A percentile compares a stretch with the other conserved stretches of the same genome.
These are phyloP conservation scores for Cabera pusaria DNA, from an alignment of 2,888 invertebrate species.

Conservation along the genomic window DNA sequence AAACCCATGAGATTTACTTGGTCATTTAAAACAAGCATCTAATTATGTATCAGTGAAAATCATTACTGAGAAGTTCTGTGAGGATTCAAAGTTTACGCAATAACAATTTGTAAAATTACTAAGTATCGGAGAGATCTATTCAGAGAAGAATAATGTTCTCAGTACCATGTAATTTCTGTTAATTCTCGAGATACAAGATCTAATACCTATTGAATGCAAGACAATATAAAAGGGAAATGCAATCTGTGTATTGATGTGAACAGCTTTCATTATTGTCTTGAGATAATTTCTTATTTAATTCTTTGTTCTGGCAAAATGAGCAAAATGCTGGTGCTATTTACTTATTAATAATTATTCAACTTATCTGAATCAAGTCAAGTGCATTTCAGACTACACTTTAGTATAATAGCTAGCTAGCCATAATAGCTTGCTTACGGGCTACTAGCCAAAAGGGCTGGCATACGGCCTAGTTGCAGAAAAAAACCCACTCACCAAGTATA, in stretches of 20 bases:
- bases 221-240: conserved; percentile 25
- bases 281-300: conserved; percentile 1
- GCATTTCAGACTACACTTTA: too few relatives aligned
- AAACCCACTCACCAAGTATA: too few relatives aligned
- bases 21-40: conserved; percentile 2
- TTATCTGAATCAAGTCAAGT: too few relatives aligned
- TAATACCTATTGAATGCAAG: conserved; percentile 23
- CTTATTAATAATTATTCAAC: too few relatives aligned
- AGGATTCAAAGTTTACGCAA: not conserved
- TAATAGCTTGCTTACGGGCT: too few relatives aligned
- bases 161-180: conserved; percentile 6
- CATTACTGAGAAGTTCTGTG: too few relatives aligned
- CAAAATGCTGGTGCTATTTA: too few relatives aligned
- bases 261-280: conserved; percentile 18
- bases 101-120: not conserved
- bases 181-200: conserved; percentile 18
- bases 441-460: too few relatives aligned
- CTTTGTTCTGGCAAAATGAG: too few relatives aligned
- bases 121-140: conserved; percentile 14
- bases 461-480: too few relatives aligned
- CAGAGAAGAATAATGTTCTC: conserved; percentile 11
- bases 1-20: too few relatives aligned
- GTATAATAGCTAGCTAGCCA: too few relatives aligned
- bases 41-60: not conserved
- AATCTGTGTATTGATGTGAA: conserved; percentile 17